A percentile compares a stretch with the other conserved stretches of the same genome.
phyloP scores from a whole-genome alignment of 1,140 invertebrate species.

The Drosophila sucinea region DNA sequence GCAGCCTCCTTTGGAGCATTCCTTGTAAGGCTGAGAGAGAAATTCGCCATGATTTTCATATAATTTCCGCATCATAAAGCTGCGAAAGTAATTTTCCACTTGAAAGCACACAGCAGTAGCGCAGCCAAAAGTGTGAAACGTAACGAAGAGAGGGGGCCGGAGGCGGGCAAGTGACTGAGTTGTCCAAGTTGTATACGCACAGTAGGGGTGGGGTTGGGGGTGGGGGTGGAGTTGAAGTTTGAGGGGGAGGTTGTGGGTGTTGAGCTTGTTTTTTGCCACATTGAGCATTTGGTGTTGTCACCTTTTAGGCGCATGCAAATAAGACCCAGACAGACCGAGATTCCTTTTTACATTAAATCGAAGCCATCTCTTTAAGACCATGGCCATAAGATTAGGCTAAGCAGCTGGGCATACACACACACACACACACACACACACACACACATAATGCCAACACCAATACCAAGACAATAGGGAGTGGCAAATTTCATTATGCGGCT shows the following conservation, averaged over 20 bases:
- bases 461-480: slow-evolving; percentile 62
- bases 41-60: slow-evolving; percentile 82
- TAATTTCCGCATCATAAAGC: slow-evolving; percentile 83
- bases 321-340: slow-evolving; percentile 63
- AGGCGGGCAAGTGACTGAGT: slow-evolving; percentile 3
- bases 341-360: slow-evolving; percentile 73
- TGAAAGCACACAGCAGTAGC: slow-evolving; percentile 68
- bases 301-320: slow-evolving; percentile 74
- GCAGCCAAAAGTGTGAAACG: slow-evolving; percentile 59
- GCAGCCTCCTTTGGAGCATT: slow-evolving; percentile 35
- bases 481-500: slow-evolving; percentile 78
- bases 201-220: slow-evolving; percentile 21
- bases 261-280: slow-evolving; percentile 72
- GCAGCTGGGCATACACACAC: slow-evolving; percentile 68
- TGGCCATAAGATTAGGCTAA: slow-evolving; percentile 75
- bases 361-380: slow-evolving; percentile 72
- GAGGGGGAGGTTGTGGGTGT: slow-evolving; percentile 26
- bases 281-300: slow-evolving; percentile 80
- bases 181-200: slow-evolving; percentile 11
- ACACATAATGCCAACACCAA: slow-evolving; percentile 22
- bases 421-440: slow-evolving; percentile 26
- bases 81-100: slow-evolving; percentile 83
- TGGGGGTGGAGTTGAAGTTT: slow-evolving; percentile 27
- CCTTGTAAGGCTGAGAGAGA: slow-evolving; percentile 64
- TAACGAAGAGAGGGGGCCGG: neutral